Percentiles rank a stretch among this genome's conserved stretches.
Conservation (phyloP, 1,140 invertebrate genomes). For the Ctenoplectra terminalis region DNA sequence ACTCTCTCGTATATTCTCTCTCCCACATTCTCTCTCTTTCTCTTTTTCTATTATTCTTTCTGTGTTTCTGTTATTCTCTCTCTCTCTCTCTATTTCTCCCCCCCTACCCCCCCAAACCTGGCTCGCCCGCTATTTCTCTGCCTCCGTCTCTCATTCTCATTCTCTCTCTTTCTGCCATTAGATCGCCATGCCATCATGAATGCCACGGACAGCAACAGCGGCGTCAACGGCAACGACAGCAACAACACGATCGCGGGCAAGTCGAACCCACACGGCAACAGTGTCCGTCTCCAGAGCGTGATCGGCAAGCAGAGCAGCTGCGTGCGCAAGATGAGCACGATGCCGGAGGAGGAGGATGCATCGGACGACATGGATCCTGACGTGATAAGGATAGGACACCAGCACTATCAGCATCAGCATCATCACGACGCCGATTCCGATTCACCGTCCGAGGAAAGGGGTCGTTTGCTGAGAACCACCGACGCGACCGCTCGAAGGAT, state of each 20-base stretch:
- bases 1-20: no score
- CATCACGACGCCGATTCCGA: conserved; percentile 68
- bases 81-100: neutral
- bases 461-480: conserved; percentile 65
- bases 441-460: conserved; percentile 72
- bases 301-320: conserved; percentile 52
- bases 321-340: conserved; percentile 77
- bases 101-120: neutral
- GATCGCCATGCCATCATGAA: conserved; percentile 64
- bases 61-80: no score
- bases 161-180: conserved; percentile 35
- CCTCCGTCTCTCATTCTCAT: neutral
- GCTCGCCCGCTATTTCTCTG: neutral
- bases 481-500: conserved; percentile 54
- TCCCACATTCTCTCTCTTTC: no score
- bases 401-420: conserved; percentile 49
- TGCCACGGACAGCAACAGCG: conserved; percentile 48
- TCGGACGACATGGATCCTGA: conserved; percentile 75
- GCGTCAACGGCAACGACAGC: conserved; percentile 39
- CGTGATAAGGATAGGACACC: conserved; percentile 33
- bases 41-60: no score
- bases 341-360: conserved; percentile 76
- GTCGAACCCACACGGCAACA: conserved; percentile 35
- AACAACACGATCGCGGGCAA: conserved; percentile 31
- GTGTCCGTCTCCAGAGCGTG: conserved; percentile 37